Evolutionary conservation across 2,113 vertebrate species (phyloP), one percentile per base, ranked within the genome.

Genomic region (Hypocryptadius cinnamomeus): DNA sequence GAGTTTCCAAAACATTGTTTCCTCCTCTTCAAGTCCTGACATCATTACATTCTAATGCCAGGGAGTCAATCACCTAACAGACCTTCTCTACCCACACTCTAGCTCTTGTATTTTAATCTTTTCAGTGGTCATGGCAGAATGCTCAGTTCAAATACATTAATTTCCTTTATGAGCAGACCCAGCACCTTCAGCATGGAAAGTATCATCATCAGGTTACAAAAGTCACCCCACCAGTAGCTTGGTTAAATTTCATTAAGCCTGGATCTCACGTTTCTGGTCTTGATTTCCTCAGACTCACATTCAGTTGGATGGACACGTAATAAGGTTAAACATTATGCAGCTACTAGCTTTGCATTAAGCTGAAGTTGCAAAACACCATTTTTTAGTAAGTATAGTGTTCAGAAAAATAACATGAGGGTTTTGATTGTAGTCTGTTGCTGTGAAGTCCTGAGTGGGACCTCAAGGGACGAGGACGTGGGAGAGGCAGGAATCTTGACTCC

Each of bases 1-100:
- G 13, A 12, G 15, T 70, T 86, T 56, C 50, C 39, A 40, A 70
- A 53, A 17, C 5, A 9, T 24, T 6, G 0, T 18, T 57, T 78
- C 15, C 39, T 27, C 6, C 6, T 78, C 11, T 70, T 74, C 39
- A 66, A 40, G 12, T 12, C 23, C 16, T 39, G 33, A 12, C 37
- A 33, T 14, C 1, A 0, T 5, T 56, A 23, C 25, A 27, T 3
- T 9, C 24, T 39, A 35, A 35, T 22, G 23, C 3, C 25, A 37
- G 39, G 13, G 7, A 3, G 5, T 39, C 44, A 44, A 60, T 44
- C 21, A 48, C 5, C 17, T 44, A 35, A 14, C 44, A 79, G 35
- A 68, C 1, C 9, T 89, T 57, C 13, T 47, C 13, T 47, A 47
- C 5, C 10, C 40, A 24, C 18, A 12, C 2, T 18, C 11, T 11